phyloP scores from a whole-genome alignment of 2,888 invertebrate species.

The Selenia dentaria region DNA sequence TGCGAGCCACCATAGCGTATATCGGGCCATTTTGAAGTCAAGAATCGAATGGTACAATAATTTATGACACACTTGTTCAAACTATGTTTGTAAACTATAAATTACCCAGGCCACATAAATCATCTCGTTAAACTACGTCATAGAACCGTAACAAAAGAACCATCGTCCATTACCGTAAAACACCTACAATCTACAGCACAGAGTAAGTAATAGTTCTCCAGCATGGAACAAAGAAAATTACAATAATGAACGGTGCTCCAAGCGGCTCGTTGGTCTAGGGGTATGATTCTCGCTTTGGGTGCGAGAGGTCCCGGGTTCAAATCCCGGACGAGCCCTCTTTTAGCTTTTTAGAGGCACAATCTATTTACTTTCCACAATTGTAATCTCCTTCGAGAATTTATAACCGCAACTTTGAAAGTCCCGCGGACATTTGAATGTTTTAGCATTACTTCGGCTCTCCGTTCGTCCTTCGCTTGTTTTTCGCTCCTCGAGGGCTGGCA shows the following conservation, averaged over 20 bases:
- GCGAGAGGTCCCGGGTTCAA: constrained; percentile 82
- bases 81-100: not conserved
- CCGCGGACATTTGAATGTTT: constrained; percentile 80
- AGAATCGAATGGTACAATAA: not conserved
- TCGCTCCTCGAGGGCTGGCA: constrained; percentile 56
- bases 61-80: not conserved
- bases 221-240: not conserved
- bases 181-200: no score
- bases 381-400: constrained; percentile 70
- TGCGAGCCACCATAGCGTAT: no score
- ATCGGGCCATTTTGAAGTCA: no score
- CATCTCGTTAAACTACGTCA: not conserved
- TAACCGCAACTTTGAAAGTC: constrained; percentile 67
- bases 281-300: constrained; percentile 82
- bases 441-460: constrained; percentile 72
- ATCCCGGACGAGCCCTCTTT: constrained; percentile 77
- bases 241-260: not conserved
- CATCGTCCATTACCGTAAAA: no score
- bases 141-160: no score
- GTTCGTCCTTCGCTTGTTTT: constrained; percentile 46
- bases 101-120: not conserved
- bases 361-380: constrained; percentile 55
- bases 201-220: no score
- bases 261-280: constrained; percentile 79
- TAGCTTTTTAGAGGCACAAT: constrained; percentile 43